Conservation (phyloP, 2,113 vertebrate genomes). For the Accipiter cooperii region DNA sequence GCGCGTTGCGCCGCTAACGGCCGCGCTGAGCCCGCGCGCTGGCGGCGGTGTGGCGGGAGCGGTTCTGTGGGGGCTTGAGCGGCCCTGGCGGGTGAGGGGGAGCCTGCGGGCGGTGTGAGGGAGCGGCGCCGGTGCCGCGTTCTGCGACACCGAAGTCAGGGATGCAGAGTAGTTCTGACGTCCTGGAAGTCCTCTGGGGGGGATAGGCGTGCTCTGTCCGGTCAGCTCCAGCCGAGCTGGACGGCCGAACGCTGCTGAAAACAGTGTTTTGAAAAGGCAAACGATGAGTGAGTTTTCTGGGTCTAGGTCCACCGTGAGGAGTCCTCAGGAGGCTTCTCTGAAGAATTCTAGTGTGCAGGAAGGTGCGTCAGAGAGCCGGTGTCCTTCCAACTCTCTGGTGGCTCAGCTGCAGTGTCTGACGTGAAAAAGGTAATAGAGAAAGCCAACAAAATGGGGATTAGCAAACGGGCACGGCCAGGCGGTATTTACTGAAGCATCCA, state of each 20-base stretch:
- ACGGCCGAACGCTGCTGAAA: neutral
- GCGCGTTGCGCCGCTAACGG: neutral
- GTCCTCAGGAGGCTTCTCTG: neutral
- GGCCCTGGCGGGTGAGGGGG: accelerated
- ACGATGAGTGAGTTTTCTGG: neutral
- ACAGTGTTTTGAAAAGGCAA: neutral
- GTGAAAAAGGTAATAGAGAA: neutral
- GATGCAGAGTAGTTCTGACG: accelerated
- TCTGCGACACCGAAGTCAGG: too few relatives aligned
- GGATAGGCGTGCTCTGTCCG: neutral
- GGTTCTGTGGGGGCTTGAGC: accelerated
- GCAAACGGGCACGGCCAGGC: accelerated
- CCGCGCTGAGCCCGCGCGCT: accelerated
- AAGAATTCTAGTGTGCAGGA: neutral
- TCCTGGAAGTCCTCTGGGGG: accelerated
- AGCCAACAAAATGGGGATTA: neutral
- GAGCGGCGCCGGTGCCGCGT: accelerated
- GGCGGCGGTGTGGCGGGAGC: too few relatives aligned
- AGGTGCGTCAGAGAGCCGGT: neutral
- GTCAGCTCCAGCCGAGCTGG: too few relatives aligned
- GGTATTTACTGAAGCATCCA: neutral
- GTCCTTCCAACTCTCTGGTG: neutral
- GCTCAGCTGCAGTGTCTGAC: neutral
- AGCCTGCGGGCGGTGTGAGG: accelerated
- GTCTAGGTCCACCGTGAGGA: accelerated